Evolutionary conservation across 2,113 vertebrate genomes (phyloP).

Genomic region (Galbula dea): DNA sequence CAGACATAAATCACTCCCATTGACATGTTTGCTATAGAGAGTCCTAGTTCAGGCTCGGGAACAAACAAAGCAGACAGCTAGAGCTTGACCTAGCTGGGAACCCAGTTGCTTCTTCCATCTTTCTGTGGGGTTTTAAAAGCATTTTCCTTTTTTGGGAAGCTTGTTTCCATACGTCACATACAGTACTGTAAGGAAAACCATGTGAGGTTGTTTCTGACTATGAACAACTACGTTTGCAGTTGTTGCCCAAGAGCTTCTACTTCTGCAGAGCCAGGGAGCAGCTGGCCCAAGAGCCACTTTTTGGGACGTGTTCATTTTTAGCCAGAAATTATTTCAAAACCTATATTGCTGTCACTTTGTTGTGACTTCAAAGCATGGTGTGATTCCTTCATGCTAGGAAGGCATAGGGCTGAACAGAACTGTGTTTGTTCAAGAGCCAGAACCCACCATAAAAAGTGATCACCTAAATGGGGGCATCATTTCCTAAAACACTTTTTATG

Average conservation of each 20-base stretch:
- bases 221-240: not conserved
- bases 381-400: not conserved
- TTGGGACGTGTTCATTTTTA: not conserved
- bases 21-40: not conserved
- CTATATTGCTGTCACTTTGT: not conserved
- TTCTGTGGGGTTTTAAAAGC: not conserved
- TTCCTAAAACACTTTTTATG: conserved; percentile 61
- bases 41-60: not conserved
- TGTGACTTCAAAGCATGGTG: not conserved
- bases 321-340: not conserved
- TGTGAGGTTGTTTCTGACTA: not conserved
- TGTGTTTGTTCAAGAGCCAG: not conserved
- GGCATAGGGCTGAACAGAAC: not conserved
- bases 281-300: not conserved
- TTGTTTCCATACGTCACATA: not conserved
- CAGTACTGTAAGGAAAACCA: not conserved
- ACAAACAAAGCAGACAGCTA: not conserved
- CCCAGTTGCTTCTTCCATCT: not conserved
- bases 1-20: not conserved
- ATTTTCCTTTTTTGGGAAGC: not conserved
- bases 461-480: conserved; percentile 23
- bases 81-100: not conserved
- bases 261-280: not conserved
- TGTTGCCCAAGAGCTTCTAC: not conserved
- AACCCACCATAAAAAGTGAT: not conserved